A percentile compares a stretch with the other conserved stretches of the same genome.
These are phyloP conservation scores for Pterophyllum scalare DNA, from an alignment of 2,113 vertebrate species.

Conservation along the genomic window DNA sequence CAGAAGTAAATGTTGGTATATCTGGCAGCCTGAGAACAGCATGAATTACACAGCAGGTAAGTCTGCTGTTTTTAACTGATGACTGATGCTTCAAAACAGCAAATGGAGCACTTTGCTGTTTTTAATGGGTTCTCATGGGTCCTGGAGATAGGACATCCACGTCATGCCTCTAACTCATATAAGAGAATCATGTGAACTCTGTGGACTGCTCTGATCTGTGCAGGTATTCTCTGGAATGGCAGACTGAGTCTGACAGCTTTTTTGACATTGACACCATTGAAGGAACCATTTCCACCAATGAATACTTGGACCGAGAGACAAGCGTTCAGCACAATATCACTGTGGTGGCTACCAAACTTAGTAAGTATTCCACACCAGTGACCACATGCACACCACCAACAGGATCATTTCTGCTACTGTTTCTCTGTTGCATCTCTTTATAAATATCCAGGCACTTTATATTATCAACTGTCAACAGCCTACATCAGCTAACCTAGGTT, in stretches of 20 bases:
- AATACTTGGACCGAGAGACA: conserved; percentile 91
- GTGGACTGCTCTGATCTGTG: neutral
- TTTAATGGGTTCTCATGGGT: no score
- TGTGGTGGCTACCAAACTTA: conserved; percentile 93
- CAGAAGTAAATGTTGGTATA: no score
- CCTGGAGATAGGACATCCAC: neutral
- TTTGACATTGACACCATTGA: conserved; percentile 90
- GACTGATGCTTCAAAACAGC: no score
- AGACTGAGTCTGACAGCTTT: conserved; percentile 84
- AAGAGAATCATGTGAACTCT: no score
- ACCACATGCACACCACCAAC: fast-evolving
- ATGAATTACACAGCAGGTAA: no score
- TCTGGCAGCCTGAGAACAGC: no score
- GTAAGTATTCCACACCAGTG: conserved; percentile 85
- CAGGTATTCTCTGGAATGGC: conserved; percentile 93
- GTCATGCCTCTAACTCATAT: neutral
- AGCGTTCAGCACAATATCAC: conserved; percentile 89
- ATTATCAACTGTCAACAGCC: neutral
- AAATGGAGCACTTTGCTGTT: no score
- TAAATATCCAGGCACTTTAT: no score
- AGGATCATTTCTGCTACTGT: neutral
- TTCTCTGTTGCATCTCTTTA: no score
- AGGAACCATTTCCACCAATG: conserved; percentile 90
- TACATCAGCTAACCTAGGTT: no score
- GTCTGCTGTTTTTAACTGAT: no score